phyloP scores from a whole-genome alignment of 2,113 vertebrate species.

The Oriolus oriolus region DNA sequence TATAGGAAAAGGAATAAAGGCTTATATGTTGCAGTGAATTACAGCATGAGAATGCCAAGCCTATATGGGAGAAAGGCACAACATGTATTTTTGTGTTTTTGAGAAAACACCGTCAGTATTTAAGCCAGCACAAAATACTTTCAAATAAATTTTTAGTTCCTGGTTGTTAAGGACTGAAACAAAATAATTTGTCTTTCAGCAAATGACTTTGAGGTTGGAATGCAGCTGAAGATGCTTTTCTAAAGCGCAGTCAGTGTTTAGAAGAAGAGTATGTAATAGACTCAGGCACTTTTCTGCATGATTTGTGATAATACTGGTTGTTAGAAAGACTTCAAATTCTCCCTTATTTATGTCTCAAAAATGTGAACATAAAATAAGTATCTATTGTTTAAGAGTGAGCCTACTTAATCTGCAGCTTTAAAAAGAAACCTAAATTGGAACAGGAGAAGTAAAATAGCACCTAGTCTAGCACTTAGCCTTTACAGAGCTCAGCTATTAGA shows the following conservation, averaged over 20 bases:
- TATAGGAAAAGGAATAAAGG: slow-evolving; percentile 65
- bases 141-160: slow-evolving; percentile 38
- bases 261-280: background rate
- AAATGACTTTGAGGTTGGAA: slow-evolving; percentile 32
- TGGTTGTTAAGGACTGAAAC: slow-evolving; percentile 19
- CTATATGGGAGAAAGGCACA: background rate
- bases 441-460: slow-evolving; percentile 15
- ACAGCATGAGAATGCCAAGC: slow-evolving; percentile 28
- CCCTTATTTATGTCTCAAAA: background rate
- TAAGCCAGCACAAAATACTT: slow-evolving; percentile 24
- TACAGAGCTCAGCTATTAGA: slow-evolving; percentile 26
- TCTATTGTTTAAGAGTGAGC: background rate
- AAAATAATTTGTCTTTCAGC: slow-evolving; percentile 25
- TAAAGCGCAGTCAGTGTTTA: background rate
- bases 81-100: background rate
- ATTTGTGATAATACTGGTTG: background rate
- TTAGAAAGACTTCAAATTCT: slow-evolving; percentile 1
- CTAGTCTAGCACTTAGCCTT: background rate
- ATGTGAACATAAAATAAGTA: background rate
- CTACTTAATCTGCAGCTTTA: background rate
- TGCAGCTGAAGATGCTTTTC: slow-evolving; percentile 35
- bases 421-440: slow-evolving; percentile 7
- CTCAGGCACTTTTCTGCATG: background rate
- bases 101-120: slow-evolving; percentile 15
- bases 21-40: slow-evolving; percentile 62